These are phyloP conservation scores for Brotula barbata DNA, from an alignment of 2,797 vertebrate species.

Conservation along the genomic window DNA sequence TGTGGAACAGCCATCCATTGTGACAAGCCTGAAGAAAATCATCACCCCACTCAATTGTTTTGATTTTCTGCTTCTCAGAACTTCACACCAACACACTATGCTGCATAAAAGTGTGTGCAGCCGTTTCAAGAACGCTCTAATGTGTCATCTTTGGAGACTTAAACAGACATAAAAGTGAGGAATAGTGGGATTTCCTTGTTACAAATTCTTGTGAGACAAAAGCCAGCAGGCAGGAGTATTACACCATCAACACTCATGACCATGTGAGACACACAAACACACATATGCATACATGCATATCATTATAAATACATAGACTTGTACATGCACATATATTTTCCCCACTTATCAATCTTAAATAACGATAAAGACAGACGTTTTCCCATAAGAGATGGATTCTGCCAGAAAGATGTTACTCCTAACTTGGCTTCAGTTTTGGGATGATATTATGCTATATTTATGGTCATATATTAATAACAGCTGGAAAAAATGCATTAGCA, in stretches of 20 bases:
- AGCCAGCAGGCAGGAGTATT: slow-evolving; percentile 28
- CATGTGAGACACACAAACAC: neutral
- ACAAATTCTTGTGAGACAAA: no score
- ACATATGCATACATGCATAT: slow-evolving; percentile 18
- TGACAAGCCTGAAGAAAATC: no score
- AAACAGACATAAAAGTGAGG: no score
- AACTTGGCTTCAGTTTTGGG: slow-evolving; percentile 24
- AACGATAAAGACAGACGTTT: slow-evolving; percentile 15
- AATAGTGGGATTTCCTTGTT: no score
- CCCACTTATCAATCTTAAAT: slow-evolving; percentile 32
- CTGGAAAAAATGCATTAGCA: slow-evolving; percentile 28
- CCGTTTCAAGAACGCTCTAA: no score
- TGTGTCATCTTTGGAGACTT: no score
- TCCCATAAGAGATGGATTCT: slow-evolving; percentile 16
- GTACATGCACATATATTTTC: slow-evolving; percentile 1
- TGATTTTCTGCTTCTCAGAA: no score
- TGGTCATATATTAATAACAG: slow-evolving; percentile 26
- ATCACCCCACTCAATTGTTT: no score
- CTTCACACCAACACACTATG: no score
- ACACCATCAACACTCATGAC: slow-evolving; percentile 18
- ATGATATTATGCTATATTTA: slow-evolving; percentile 13
- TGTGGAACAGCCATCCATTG: no score
- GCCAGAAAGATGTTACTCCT: slow-evolving; percentile 29
- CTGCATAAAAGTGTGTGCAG: no score
- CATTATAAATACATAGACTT: neutral